Evolutionary conservation across 64 coral and sea anemone species (phyloP), one percentile per base, ranked within the genome.

Genomic region (Astreopora myriophthalma): DNA sequence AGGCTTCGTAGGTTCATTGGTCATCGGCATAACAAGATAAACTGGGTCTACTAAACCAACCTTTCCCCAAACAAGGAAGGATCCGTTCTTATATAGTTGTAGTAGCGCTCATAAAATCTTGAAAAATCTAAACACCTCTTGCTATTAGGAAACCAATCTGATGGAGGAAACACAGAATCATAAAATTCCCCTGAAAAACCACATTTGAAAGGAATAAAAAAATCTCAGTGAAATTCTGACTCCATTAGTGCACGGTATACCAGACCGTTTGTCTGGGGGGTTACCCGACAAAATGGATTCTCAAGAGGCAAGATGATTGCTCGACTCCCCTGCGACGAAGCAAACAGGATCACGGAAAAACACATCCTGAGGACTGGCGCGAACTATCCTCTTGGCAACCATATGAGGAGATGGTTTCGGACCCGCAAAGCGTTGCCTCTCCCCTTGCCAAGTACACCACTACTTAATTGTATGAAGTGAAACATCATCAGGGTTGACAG

Each of bases 11-110:
- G 85, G 66, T 17, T 87, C 26, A 4, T 73, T 24, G 0, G 66
- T 87, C 6, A 87, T 49, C 1, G 85, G 85, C 67, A 87, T 3
- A 34, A 87, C 68, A 6, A 87, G 12, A 88, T 75, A 60, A 88
- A 76, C 36, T 65, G 1, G 10, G 48, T n/a, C n/a, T n/a, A n/a
- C n/a, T n/a, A n/a, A n/a, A n/a, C n/a, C n/a, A n/a, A n/a, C n/a
- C n/a, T n/a, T n/a, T n/a, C n/a, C n/a, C 67, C 72, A 11, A 34
- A 87, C n/a, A n/a, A n/a, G n/a, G n/a, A n/a, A n/a, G n/a, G n/a
- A n/a, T n/a, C n/a, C n/a, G n/a, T n/a, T n/a, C n/a, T n/a, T n/a
- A n/a, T n/a, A n/a, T n/a, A n/a, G n/a, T n/a, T n/a, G n/a, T n/a
- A n/a, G n/a, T n/a, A n/a, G n/a, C n/a, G n/a, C n/a, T n/a, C n/a